These are phyloP conservation scores for Nycticebus coucang DNA, from an alignment of 2,113 vertebrate species.

Conservation along the genomic window DNA sequence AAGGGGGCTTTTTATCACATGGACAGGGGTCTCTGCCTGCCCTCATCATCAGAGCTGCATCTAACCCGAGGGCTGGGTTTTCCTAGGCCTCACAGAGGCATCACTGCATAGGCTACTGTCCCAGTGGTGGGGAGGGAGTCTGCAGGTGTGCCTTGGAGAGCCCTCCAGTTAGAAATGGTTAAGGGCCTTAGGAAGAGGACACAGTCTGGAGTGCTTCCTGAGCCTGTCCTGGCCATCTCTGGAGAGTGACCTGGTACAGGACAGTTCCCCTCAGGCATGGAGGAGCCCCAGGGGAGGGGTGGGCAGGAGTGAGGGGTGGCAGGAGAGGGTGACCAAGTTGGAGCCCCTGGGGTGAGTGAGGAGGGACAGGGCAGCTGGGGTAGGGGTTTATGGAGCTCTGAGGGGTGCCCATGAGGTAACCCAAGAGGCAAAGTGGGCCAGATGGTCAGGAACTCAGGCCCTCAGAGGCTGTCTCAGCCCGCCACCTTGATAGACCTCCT, in stretches of 20 bases:
- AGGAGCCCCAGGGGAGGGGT: not conserved
- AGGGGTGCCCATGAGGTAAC: accelerated
- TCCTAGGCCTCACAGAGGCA: not conserved
- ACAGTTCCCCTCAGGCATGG: not conserved
- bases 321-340: not conserved
- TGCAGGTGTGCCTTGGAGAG: not conserved
- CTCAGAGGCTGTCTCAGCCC: not conserved
- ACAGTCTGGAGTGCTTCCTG: not conserved
- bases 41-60: not conserved
- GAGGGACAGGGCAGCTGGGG: not conserved
- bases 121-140: not conserved
- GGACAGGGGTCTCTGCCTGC: not conserved
- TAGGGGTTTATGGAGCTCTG: not conserved
- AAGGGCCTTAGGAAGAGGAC: not conserved
- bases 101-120: not conserved
- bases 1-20: not conserved
- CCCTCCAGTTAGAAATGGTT: not conserved
- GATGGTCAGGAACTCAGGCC: not conserved
- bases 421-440: not conserved
- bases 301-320: not conserved
- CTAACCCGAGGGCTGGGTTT: not conserved
- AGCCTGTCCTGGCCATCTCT: not conserved
- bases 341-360: not conserved
- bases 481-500: not conserved
- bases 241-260: not conserved